Evolutionary conservation across 2,888 invertebrate genomes (phyloP), one percentile per base, ranked within the genome.

Genomic region (Cantharis lateralis): DNA sequence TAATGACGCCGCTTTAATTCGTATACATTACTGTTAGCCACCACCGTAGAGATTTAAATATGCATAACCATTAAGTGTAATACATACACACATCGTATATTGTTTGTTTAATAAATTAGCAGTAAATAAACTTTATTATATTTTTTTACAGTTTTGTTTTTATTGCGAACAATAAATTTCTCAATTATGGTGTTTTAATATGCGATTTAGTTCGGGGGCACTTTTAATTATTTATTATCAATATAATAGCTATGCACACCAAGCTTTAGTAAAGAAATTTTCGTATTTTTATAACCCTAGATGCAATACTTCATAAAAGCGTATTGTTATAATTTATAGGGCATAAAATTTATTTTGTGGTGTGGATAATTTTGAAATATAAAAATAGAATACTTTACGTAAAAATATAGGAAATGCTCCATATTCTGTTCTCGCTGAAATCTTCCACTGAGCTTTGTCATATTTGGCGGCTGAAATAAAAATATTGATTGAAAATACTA

Each of bases 401-500:
- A 48, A 48, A 48, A 48, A 48, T 48, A 48, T n/a, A 48, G 48
- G 2, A n/a, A n/a, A n/a, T 48, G 32, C 48, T n/a, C n/a, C n/a
- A 48, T 48, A 48, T 48, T 48, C 13, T 48, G 48, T 48, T 13
- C 2, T 48, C 48, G 5, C 48, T n/a, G n/a, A n/a, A 48, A 48
- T 48, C 48, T 48, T 48, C n/a, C 48, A 48, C n/a, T 48, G n/a
- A n/a, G 48, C 48, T 48, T 48, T 48, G 48, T 66, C 68, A 63
- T 18, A 71, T 75, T 48, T 71, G 61, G 61, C 28, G 62, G 10
- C 28, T 16, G 15, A 48, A 71, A 48, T 28, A 18, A 32, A 26
- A 62, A 16, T 16, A 71, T 75, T 75, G 75, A 75, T 75, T 75
- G 74, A 63, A 26, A 48, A 48, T 18, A 70, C 20, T 24, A 66